phyloP scores from a whole-genome alignment of 2,797 vertebrate genomes.

The Lepus oiostolus region DNA sequence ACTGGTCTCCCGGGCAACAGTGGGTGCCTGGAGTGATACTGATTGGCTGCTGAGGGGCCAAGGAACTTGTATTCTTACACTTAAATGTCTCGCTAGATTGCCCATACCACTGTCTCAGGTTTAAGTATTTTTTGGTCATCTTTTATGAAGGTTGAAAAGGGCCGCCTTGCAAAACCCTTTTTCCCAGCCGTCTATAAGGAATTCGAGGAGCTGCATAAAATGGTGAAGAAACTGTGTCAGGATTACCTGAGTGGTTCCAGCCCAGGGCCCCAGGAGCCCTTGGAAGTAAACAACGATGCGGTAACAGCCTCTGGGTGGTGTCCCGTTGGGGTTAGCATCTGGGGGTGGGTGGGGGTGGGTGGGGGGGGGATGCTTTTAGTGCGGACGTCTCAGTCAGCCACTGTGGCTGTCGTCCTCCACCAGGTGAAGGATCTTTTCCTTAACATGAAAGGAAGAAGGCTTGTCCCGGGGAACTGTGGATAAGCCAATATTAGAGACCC shows the following conservation, averaged over 20 bases:
- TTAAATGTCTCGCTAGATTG: background rate
- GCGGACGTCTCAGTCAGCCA: background rate
- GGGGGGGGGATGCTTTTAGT: background rate
- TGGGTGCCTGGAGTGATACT: too few relatives aligned
- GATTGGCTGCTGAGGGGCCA: too few relatives aligned
- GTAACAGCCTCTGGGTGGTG: constrained; percentile 84
- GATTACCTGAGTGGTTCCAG: constrained; percentile 92
- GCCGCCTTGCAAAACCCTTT: constrained; percentile 87
- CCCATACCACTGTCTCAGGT: background rate
- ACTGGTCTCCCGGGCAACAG: background rate
- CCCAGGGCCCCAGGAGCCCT: constrained; percentile 85
- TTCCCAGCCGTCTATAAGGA: constrained; percentile 96
- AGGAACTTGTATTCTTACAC: background rate
- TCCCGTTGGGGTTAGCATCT: background rate
- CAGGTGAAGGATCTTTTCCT: background rate
- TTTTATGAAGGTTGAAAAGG: constrained; percentile 91
- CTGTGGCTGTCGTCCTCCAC: background rate
- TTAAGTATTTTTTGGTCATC: background rate
- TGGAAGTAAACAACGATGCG: constrained; percentile 93
- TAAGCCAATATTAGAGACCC: too few relatives aligned
- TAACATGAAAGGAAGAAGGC: background rate
- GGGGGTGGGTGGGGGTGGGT: background rate
- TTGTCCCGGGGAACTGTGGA: background rate
- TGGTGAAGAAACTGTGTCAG: constrained; percentile 93
- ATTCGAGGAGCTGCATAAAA: constrained; percentile 94